Evolutionary conservation across 2,888 invertebrate genomes (phyloP).

Genomic region (Spicauda simplicius): DNA sequence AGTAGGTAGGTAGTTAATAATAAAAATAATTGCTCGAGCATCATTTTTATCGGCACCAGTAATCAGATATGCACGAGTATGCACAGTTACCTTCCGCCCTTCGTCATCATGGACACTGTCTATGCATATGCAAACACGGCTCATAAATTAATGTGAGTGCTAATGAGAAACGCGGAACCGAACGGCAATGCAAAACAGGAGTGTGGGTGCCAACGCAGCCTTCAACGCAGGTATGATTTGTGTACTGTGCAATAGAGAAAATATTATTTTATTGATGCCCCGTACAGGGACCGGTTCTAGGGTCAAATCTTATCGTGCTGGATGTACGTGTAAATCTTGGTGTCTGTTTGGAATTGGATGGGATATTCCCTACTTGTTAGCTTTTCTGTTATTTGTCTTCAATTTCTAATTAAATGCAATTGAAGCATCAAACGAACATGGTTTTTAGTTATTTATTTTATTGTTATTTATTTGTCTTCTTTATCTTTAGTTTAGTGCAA

Average conservation of each 20-base stretch:
- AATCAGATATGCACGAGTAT: constrained; percentile 14
- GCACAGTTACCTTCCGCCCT: constrained; percentile 20
- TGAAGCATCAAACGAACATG: too few species aligned
- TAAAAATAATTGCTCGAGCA: background rate
- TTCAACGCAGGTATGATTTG: constrained; percentile 34
- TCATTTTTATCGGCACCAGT: constrained; percentile 7
- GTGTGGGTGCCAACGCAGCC: constrained; percentile 50
- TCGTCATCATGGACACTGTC: constrained; percentile 25
- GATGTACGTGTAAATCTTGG: background rate
- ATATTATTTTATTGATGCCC: constrained; percentile 27
- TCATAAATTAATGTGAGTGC: constrained; percentile 65
- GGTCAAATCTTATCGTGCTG: constrained; percentile 22
- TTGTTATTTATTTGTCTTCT: too few species aligned
- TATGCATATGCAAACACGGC: constrained; percentile 38
- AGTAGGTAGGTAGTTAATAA: too few species aligned
- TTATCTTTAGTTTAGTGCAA: too few species aligned
- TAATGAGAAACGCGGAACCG: constrained; percentile 69
- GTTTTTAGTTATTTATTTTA: too few species aligned
- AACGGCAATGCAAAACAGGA: constrained; percentile 50
- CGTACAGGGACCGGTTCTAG: constrained; percentile 1
- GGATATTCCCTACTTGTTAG: background rate
- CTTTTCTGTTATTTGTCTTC: background rate
- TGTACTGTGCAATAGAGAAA: constrained; percentile 24
- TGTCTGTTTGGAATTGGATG: background rate
- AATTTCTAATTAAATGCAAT: too few species aligned